Percentiles rank a stretch among this genome's conserved stretches.
Conservation (phyloP, 2,797 vertebrate species). For the Pangasius larnaudii region DNA sequence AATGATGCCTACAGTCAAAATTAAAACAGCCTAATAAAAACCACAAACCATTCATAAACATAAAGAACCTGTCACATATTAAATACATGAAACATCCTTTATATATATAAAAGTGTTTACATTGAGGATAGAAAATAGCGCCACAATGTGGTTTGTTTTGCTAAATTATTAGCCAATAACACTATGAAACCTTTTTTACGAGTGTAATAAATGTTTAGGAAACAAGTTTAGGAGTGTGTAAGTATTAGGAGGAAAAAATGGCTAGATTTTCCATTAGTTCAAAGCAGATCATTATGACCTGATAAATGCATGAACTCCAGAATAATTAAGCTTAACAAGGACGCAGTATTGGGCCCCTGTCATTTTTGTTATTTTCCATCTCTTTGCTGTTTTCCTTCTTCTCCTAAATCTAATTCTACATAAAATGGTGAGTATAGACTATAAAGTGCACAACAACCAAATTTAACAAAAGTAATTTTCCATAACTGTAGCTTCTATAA, state of each 20-base stretch:
- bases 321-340: slow-evolving; percentile 9
- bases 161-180: neutral
- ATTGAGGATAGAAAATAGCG: neutral
- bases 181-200: neutral
- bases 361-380: slow-evolving; percentile 1
- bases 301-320: slow-evolving; percentile 2
- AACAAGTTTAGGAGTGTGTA: neutral
- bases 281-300: neutral
- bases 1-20: neutral
- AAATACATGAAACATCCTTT: neutral
- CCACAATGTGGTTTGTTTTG: neutral
- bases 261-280: neutral
- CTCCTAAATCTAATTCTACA: neutral
- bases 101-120: neutral
- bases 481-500: neutral
- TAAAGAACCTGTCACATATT: neutral
- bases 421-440: neutral
- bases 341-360: neutral
- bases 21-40: neutral
- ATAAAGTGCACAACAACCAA: neutral
- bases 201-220: too few species aligned
- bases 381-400: neutral
- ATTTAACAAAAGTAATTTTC: too few species aligned
- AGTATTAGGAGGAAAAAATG: neutral
- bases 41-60: neutral